Base-by-base conservation (phyloP, 1,140 invertebrate species). In the Cydia splendana region DNA sequence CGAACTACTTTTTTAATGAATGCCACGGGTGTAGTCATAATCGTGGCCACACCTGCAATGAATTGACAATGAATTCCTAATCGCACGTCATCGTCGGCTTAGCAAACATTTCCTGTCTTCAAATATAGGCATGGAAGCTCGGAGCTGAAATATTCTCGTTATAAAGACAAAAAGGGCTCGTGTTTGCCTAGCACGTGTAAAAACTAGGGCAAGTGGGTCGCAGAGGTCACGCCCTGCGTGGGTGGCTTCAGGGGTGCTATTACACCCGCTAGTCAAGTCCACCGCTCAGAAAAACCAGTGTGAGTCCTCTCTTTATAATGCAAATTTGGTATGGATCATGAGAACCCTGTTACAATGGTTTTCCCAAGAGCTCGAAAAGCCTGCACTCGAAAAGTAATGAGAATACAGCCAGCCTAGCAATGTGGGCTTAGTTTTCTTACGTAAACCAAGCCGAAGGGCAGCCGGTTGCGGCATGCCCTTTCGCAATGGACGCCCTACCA, bases 361-460 rank as follows among this genome's bases (percentile, higher is more conserved):
- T 12, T 10, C 18, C 20, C 4, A 20, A 57, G 20, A 24, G 9
- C n/a, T 62, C 10, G 9, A 62, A 62, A 12, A 20, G 57, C 57
- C n/a, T 62, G 57, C 20, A 12, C 20, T 62, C 2, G 57, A 18
- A 53, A 53, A 18, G 51, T n/a, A 53, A 51, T 18, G n/a, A 53
- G 84, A 86, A 86, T 88, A 87, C 83, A 86, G 85, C 67, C 30
- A 71, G 34, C n/a, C 30, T 38, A 71, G 67, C 20, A 45, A 86
- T 81, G 90, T 91, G 84, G 90, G 89, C 80, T 88, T 24, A 62
- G 79, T 81, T 79, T 76, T 76, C 81, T 88, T 86, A 88, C 89
- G 88, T 90, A 91, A 92, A 82, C 83, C 77, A 86, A 87, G 86
- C 84, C 85, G 88, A 92, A 92, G 90, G 90, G 90, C 87, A 84